Evolutionary conservation across 1,140 invertebrate genomes (phyloP).

Genomic region (Zaprionus inermis): DNA sequence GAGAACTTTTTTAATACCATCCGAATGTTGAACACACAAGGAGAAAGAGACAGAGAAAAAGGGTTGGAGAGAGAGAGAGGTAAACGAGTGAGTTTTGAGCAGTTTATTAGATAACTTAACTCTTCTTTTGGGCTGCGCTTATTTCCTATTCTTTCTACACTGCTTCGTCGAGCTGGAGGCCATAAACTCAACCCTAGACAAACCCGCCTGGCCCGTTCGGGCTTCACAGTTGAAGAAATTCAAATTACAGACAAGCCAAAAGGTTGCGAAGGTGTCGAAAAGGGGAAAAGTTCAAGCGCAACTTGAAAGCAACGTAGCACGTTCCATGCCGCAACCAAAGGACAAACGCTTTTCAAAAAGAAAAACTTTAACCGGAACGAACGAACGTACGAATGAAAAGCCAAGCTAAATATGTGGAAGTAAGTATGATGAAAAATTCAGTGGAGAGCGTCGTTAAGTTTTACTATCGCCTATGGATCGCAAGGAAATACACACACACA

Average conservation of each 20-base stretch:
- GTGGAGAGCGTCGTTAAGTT: conserved; percentile 43
- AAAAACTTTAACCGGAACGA: conserved; percentile 31
- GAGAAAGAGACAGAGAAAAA: neutral
- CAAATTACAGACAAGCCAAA: conserved; percentile 72
- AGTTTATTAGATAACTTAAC: conserved; percentile 77
- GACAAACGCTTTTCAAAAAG: conserved; percentile 35
- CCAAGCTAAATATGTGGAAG: conserved; percentile 36
- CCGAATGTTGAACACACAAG: conserved; percentile 26
- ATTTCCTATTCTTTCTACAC: neutral
- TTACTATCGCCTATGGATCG: conserved; percentile 28
- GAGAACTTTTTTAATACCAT: conserved; percentile 41
- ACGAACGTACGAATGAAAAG: conserved; percentile 1
- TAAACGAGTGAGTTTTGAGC: conserved; percentile 9
- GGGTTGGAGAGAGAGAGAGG: neutral
- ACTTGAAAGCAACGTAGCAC: conserved; percentile 47
- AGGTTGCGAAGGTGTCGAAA: conserved; percentile 62
- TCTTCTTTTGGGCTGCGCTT: conserved; percentile 35
- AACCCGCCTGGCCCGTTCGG: conserved; percentile 20
- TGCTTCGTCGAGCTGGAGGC: conserved; percentile 12
- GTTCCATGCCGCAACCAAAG: neutral
- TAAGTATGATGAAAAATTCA: conserved; percentile 45
- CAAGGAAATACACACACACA: neutral
- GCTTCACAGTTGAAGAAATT: conserved; percentile 77
- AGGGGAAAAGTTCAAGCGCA: conserved; percentile 67
- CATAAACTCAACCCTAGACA: conserved; percentile 43